phyloP scores from a whole-genome alignment of 2,113 vertebrate species.

The Sylvietta virens region DNA sequence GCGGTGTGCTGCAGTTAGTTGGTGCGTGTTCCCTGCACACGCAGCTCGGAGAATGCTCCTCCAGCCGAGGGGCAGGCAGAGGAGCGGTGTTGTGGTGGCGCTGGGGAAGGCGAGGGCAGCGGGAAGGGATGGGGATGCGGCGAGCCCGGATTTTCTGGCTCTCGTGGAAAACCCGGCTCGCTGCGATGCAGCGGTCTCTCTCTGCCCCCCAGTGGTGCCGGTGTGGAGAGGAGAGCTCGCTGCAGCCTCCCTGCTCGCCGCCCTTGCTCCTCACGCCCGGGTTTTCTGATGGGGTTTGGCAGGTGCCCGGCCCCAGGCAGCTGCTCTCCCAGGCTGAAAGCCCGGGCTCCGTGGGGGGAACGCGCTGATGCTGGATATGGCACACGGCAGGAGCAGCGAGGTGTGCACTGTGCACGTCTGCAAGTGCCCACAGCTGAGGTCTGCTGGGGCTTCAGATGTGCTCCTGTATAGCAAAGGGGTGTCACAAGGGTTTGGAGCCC shows the following conservation, averaged over 20 bases:
- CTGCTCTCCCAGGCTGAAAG: not conserved
- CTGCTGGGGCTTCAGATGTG: accelerated
- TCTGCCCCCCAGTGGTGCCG: slow-evolving; percentile 56
- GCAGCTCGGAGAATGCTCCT: not conserved
- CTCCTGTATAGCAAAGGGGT: accelerated
- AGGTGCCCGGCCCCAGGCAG: not conserved
- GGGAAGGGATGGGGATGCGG: not conserved
- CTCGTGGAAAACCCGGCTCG: not conserved
- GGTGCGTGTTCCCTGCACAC: accelerated
- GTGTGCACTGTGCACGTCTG: not conserved
- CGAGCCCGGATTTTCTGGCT: not conserved
- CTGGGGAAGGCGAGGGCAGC: not conserved
- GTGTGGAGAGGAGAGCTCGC: not conserved
- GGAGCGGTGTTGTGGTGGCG: accelerated
- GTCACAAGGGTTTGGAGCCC: not conserved
- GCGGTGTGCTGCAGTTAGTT: not conserved
- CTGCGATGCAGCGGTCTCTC: not conserved
- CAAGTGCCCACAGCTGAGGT: not conserved
- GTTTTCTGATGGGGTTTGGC: not conserved
- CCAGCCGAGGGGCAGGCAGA: not conserved
- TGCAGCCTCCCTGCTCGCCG: not conserved
- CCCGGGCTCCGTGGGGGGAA: accelerated
- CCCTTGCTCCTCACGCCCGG: accelerated
- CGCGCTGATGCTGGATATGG: accelerated
- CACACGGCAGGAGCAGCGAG: not conserved